Conservation (phyloP, 2,888 invertebrate species). For the Agrenia bidenticulata region DNA sequence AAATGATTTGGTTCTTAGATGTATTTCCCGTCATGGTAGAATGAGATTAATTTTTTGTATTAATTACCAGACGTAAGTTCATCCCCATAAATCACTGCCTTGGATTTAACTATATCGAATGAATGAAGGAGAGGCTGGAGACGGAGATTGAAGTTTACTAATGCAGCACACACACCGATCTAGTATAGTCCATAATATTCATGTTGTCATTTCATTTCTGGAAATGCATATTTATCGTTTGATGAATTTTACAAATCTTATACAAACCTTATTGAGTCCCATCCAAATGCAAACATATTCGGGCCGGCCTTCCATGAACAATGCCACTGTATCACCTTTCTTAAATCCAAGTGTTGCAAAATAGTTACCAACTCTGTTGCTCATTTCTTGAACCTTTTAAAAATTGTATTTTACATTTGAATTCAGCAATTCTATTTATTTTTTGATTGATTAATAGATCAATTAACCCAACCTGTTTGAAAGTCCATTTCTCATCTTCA, state of each 20-base stretch:
- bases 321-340: conserved; percentile 82
- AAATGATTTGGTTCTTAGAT: too few species aligned
- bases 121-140: conserved; percentile 83
- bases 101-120: conserved; percentile 78
- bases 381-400: conserved; percentile 75
- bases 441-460: background rate
- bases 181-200: conserved; percentile 56
- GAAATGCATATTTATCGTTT: background rate
- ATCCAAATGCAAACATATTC: conserved; percentile 92
- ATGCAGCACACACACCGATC: conserved; percentile 77
- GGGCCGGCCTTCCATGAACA: conserved; percentile 87
- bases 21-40: too few species aligned
- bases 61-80: conserved; percentile 66
- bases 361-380: conserved; percentile 76
- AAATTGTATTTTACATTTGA: background rate
- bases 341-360: conserved; percentile 77
- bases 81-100: conserved; percentile 77
- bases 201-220: conserved; percentile 1
- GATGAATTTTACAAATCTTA: too few species aligned
- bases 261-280: conserved; percentile 70
- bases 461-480: conserved; percentile 66
- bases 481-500: conserved; percentile 82
- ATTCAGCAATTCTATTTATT: background rate
- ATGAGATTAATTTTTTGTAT: background rate
- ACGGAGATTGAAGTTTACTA: conserved; percentile 91